Conservation (phyloP, 2,113 vertebrate species). For the Morone chrysops region DNA sequence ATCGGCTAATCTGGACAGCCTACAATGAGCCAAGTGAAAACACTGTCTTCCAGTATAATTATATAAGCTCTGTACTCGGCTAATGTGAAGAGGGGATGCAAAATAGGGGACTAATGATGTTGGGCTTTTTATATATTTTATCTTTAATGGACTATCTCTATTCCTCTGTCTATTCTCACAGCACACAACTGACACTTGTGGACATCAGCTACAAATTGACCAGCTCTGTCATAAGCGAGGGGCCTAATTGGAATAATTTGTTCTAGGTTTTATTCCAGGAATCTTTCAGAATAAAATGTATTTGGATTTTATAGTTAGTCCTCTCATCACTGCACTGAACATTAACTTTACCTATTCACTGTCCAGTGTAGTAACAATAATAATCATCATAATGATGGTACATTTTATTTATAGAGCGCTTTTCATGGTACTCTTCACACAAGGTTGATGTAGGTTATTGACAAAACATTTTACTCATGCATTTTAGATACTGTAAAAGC, state of each 20-base stretch:
- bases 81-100: conserved; percentile 59
- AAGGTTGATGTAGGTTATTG: conserved; percentile 29
- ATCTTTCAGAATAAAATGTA: conserved; percentile 5
- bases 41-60: conserved; percentile 55
- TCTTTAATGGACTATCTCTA: conserved; percentile 48
- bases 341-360: not conserved
- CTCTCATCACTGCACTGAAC: conserved; percentile 29
- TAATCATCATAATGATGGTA: no score
- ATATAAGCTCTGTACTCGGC: conserved; percentile 54
- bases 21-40: conserved; percentile 58
- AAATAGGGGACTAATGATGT: conserved; percentile 56
- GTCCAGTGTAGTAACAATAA: no score
- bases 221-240: conserved; percentile 34
- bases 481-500: not conserved
- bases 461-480: conserved; percentile 10
- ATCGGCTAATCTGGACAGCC: conserved; percentile 59
- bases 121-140: conserved; percentile 53
- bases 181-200: conserved; percentile 41
- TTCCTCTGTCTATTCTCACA: conserved; percentile 27
- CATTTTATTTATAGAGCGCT: no score
- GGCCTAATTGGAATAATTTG: conserved; percentile 67
- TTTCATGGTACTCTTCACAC: no score
- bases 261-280: conserved; percentile 48
- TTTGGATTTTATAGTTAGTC: conserved; percentile 25
- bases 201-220: conserved; percentile 46